Evolutionary conservation across 1,140 invertebrate genomes (phyloP).

Genomic region (Macrobrachium nipponense): DNA sequence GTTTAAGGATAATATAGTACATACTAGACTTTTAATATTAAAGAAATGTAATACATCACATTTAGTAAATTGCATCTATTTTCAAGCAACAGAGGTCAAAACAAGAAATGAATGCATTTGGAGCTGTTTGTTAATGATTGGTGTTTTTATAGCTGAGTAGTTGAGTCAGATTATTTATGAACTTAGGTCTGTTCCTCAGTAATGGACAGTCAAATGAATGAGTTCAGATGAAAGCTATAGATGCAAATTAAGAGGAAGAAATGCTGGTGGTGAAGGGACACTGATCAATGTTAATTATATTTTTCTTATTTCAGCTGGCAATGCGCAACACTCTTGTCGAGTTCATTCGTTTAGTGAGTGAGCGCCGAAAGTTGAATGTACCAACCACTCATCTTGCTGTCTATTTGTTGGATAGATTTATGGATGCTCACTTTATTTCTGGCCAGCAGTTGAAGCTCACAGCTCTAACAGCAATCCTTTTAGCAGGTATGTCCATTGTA

Average conservation of each 20-base stretch:
- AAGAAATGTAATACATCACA: no score
- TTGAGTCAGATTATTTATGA: no score
- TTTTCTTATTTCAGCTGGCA: constrained; percentile 50
- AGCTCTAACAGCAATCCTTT: constrained; percentile 45
- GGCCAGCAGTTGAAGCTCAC: constrained; percentile 40
- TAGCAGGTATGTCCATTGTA: constrained; percentile 43
- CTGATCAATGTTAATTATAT: background rate
- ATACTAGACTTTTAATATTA: no score
- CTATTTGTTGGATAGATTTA: constrained; percentile 57
- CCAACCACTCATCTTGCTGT: constrained; percentile 55
- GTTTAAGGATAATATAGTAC: no score
- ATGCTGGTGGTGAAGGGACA: background rate
- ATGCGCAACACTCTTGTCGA: constrained; percentile 45
- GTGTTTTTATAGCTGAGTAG: no score
- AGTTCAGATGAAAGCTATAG: no score
- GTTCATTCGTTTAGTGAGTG: constrained; percentile 46
- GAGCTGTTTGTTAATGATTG: no score
- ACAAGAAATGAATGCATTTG: no score
- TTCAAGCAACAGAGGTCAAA: no score
- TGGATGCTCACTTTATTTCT: constrained; percentile 53
- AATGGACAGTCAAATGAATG: background rate
- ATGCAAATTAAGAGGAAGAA: no score
- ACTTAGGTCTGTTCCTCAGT: no score
- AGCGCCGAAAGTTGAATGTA: constrained; percentile 49
- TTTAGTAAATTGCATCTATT: no score